A percentile compares a stretch with the other conserved stretches of the same genome.
Conservation (phyloP, 2,113 vertebrate species). For the Podiceps cristatus region DNA sequence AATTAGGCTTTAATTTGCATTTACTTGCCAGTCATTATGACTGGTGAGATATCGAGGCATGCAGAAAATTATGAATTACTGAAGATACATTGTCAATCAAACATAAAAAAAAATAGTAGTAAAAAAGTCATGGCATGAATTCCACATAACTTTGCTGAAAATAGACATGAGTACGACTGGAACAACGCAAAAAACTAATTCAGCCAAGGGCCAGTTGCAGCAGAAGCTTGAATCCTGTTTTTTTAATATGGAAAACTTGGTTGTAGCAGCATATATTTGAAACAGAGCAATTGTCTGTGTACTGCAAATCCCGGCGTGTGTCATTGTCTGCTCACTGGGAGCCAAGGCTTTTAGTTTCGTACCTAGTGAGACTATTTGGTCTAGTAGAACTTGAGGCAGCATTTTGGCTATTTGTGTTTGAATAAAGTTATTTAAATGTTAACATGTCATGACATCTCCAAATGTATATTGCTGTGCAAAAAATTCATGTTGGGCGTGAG, state of each 20-base stretch:
- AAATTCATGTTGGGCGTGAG: background rate
- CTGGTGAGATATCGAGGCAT: background rate
- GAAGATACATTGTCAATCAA: background rate
- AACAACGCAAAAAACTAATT: background rate
- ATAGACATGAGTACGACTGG: background rate
- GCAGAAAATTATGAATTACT: background rate
- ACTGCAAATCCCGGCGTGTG: background rate
- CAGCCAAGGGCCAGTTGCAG: background rate
- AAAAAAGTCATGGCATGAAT: background rate
- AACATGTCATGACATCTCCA: background rate
- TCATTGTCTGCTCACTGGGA: background rate
- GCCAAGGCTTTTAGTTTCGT: background rate
- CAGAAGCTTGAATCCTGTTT: background rate
- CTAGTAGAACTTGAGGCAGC: background rate
- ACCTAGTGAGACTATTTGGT: background rate
- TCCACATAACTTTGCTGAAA: background rate
- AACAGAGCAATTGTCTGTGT: background rate
- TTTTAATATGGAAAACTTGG: background rate
- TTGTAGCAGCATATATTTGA: background rate
- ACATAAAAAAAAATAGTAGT: background rate
- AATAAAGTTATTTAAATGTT: conserved; percentile 30
- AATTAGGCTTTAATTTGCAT: background rate
- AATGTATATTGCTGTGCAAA: background rate
- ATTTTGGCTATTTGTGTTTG: background rate
- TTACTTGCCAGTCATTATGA: background rate